Percentiles rank a stretch among this genome's conserved stretches.
phyloP scores from a whole-genome alignment of 53 echinoderm and acorn worm genomes.

The Arbacia lixula region DNA sequence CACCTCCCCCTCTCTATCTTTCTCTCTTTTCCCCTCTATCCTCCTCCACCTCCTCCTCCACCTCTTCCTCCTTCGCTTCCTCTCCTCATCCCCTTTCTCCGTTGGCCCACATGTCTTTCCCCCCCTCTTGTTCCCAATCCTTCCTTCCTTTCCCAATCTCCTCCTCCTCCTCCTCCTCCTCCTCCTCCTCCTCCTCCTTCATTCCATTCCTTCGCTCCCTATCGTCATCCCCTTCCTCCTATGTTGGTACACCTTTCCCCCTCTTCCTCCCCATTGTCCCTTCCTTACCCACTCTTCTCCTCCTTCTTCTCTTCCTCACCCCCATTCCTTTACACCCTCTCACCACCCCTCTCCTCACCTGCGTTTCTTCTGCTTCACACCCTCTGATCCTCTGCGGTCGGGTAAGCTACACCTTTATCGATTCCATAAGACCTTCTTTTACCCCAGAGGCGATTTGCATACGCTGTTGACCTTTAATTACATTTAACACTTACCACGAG shows the following conservation, averaged over 20 bases:
- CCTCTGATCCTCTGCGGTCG: too few relatives aligned
- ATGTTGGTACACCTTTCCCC: too few relatives aligned
- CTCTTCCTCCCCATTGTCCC: too few relatives aligned
- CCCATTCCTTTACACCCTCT: background rate
- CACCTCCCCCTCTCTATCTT: background rate
- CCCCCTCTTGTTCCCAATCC: background rate
- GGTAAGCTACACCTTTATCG: background rate
- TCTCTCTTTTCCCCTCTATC: background rate
- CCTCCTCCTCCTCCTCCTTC: background rate
- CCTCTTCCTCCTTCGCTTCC: background rate
- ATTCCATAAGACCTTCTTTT: slow-evolving; percentile 24
- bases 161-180: background rate
- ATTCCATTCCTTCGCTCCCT: too few relatives aligned
- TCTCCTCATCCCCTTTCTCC: background rate
- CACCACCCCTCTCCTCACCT: background rate
- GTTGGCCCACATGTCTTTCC: background rate
- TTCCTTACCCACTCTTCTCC: background rate
- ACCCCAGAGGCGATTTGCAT: slow-evolving; percentile 9
- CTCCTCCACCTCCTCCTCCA: background rate
- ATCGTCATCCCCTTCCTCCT: background rate
- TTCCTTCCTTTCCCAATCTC: background rate
- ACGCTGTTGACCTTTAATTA: slow-evolving; percentile 21
- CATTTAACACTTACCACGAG: slow-evolving; percentile 18
- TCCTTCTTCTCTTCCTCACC: too few relatives aligned
- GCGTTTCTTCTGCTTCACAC: background rate